phyloP scores from a whole-genome alignment of 2,888 invertebrate species.

The Brachypalpus laphriformis region DNA sequence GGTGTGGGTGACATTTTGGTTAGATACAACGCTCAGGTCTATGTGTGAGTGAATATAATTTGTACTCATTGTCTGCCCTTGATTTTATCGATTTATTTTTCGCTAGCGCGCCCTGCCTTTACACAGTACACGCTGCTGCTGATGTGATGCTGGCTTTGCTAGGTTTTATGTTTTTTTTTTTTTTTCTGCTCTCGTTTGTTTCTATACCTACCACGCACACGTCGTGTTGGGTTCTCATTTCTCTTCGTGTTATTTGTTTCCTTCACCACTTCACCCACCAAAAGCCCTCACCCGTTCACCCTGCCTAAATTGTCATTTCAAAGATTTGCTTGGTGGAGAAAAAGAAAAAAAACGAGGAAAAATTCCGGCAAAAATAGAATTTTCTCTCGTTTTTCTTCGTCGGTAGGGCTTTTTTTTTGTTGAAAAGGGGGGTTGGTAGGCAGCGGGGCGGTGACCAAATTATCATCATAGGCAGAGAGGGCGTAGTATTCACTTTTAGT shows the following conservation, averaged over 20 bases:
- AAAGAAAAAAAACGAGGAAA: neutral
- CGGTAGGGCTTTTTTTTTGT: constrained; percentile 21
- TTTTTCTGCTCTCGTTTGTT: constrained; percentile 48
- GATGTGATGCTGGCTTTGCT: constrained; percentile 15
- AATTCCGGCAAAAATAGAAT: constrained; percentile 65
- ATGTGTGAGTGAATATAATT: constrained; percentile 63
- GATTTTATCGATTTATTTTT: constrained; percentile 82
- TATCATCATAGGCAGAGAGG: constrained; percentile 51
- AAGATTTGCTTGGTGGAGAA: constrained; percentile 45
- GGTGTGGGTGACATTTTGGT: constrained; percentile 36
- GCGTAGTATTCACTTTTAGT: constrained; percentile 49
- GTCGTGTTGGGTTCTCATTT: constrained; percentile 58
- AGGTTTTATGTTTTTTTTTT: constrained; percentile 5
- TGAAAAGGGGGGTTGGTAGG: neutral
- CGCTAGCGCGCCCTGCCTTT: constrained; percentile 62
- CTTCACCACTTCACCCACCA: neutral
- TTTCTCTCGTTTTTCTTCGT: constrained; percentile 33
- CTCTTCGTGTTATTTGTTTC: constrained; percentile 36
- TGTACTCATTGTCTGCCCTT: constrained; percentile 82
- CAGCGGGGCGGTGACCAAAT: constrained; percentile 25
- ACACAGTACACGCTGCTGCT: constrained; percentile 41
- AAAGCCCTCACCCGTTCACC: neutral
- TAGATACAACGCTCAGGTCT: constrained; percentile 26
- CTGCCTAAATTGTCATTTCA: constrained; percentile 46
- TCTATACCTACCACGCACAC: constrained; percentile 56